These are phyloP conservation scores for Prunella strophiata DNA, from an alignment of 2,797 vertebrate genomes.

Conservation along the genomic window DNA sequence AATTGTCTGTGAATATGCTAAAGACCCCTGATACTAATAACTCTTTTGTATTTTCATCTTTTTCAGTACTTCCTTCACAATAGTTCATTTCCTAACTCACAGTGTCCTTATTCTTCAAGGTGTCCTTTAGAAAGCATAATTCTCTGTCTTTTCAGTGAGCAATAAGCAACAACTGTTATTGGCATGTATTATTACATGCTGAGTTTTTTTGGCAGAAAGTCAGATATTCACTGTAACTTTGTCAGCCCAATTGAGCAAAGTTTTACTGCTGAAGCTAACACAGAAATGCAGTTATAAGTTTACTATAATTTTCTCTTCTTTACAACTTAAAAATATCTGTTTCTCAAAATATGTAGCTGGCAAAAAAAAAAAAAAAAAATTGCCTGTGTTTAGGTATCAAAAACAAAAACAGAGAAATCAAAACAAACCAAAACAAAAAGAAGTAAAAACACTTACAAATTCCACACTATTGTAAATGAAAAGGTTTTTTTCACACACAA, in stretches of 20 bases:
- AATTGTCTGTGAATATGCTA: background rate
- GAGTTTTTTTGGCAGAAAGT: background rate
- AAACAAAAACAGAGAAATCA: background rate
- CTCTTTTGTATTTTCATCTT: background rate
- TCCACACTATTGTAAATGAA: background rate
- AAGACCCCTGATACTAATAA: background rate
- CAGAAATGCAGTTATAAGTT: background rate
- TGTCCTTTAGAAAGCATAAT: background rate
- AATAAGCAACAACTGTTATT: background rate
- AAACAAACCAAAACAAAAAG: background rate
- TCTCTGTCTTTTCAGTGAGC: background rate
- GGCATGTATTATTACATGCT: background rate
- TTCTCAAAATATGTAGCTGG: background rate
- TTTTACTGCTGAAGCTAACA: background rate
- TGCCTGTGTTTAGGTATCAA: background rate
- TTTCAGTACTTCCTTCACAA: background rate
- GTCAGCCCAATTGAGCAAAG: background rate
- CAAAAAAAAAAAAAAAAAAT: background rate
- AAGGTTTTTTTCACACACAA: background rate
- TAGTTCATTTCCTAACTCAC: background rate
- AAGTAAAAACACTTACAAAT: background rate
- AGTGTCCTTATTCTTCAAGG: background rate
- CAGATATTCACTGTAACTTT: background rate
- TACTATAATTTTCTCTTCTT: background rate
- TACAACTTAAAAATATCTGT: background rate